phyloP scores from a whole-genome alignment of 1,140 invertebrate species.

The Leucophenga varia region DNA sequence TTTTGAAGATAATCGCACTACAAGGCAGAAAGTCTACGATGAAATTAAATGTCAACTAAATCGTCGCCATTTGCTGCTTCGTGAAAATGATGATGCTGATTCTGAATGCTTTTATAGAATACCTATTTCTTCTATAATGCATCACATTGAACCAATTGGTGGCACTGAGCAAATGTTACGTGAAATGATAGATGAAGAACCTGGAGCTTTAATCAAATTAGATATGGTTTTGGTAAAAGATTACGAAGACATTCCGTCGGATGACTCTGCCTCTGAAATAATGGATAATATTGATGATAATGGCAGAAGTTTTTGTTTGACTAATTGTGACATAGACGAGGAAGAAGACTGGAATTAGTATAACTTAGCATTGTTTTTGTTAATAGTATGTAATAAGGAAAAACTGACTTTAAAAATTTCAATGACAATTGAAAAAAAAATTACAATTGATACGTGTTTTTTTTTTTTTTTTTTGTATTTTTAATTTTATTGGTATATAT shows the following conservation, averaged over 20 bases:
- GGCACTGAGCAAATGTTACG: conserved; percentile 20
- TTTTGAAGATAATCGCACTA: conserved; percentile 37
- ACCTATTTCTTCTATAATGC: conserved; percentile 46
- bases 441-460: conserved; percentile 3
- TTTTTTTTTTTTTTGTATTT: no score
- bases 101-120: conserved; percentile 53
- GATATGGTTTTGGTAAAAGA: conserved; percentile 24
- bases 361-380: no score
- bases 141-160: conserved; percentile 3
- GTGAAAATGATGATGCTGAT: conserved; percentile 4
- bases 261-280: not conserved
- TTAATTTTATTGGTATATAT: no score
- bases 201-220: conserved; percentile 21
- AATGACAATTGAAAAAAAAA: no score
- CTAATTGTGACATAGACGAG: conserved; percentile 2
- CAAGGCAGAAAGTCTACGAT: conserved; percentile 54
- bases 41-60: conserved; percentile 58
- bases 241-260: conserved; percentile 4
- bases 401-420: no score
- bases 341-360: conserved; percentile 23
- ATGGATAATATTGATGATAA: not conserved
- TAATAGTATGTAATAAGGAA: no score
- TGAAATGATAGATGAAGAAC: conserved; percentile 18
- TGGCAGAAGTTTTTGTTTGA: no score
- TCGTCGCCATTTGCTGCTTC: conserved; percentile 29